These are phyloP conservation scores for Meteorus sp. DNA, from an alignment of 1,140 invertebrate genomes.

Conservation along the genomic window DNA sequence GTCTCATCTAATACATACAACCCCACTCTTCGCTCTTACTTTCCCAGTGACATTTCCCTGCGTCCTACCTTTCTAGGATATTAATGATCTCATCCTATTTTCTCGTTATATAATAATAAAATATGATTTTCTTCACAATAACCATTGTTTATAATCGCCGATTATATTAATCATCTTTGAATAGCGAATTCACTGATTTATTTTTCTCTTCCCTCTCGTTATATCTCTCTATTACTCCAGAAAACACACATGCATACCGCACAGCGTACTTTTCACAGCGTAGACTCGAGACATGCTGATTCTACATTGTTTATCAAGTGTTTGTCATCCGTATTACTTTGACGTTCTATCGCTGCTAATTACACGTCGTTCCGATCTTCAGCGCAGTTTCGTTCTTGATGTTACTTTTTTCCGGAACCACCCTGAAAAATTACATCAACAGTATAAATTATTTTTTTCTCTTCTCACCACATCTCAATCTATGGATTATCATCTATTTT, in stretches of 20 bases:
- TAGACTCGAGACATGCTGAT: conserved; percentile 35
- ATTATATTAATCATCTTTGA: conserved; percentile 51
- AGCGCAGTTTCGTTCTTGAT: conserved; percentile 46
- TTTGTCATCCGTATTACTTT: no score
- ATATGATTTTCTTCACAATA: conserved; percentile 50
- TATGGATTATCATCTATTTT: conserved; percentile 20
- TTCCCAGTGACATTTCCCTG: no score
- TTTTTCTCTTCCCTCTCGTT: background rate
- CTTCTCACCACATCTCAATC: no score
- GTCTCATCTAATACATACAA: no score
- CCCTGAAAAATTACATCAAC: conserved; percentile 40
- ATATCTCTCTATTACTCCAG: no score
- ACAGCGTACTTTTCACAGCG: no score
- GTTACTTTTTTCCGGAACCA: conserved; percentile 57
- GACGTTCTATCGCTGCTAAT: conserved; percentile 27
- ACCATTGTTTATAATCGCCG: conserved; percentile 49
- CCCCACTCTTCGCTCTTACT: background rate
- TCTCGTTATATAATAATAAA: conserved; percentile 56
- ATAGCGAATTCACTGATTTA: conserved; percentile 44
- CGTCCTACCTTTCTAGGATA: conserved; percentile 39
- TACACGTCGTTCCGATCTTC: conserved; percentile 30
- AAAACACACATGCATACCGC: no score
- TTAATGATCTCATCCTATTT: conserved; percentile 47
- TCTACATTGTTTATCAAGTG: no score
- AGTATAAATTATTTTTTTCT: conserved; percentile 19